These are phyloP conservation scores for Craterocephalus amniculus DNA, from an alignment of 2,797 vertebrate species.

Conservation along the genomic window DNA sequence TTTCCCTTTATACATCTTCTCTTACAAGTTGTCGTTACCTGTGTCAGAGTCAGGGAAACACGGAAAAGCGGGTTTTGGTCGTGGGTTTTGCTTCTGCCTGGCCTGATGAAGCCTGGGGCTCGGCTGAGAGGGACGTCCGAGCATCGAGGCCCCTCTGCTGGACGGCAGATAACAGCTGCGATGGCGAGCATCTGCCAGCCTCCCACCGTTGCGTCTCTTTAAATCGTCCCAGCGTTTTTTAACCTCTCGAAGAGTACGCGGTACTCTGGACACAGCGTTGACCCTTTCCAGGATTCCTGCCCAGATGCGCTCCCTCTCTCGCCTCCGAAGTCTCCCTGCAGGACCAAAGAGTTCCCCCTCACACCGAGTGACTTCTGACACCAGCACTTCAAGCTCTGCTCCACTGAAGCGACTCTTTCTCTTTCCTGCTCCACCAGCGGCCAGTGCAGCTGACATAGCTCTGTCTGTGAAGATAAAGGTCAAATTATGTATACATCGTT, in stretches of 20 bases:
- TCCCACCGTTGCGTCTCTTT: conserved; percentile 86
- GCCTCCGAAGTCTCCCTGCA: conserved; percentile 81
- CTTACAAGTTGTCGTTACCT: conserved; percentile 65
- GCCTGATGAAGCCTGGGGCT: conserved; percentile 82
- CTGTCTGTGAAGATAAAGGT: conserved; percentile 72
- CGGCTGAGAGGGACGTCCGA: conserved; percentile 77
- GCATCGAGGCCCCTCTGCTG: conserved; percentile 74
- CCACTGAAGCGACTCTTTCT: conserved; percentile 88
- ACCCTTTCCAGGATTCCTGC: conserved; percentile 86
- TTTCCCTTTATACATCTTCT: conserved; percentile 1
- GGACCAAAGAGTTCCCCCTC: conserved; percentile 87
- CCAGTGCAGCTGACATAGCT: conserved; percentile 83
- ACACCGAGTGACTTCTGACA: conserved; percentile 85
- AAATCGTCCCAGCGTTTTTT: conserved; percentile 89
- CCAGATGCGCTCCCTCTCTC: conserved; percentile 87
- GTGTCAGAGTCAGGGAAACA: conserved; percentile 84
- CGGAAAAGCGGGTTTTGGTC: conserved; percentile 79
- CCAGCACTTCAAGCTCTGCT: conserved; percentile 86
- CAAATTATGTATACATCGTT: background rate
- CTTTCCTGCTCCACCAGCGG: conserved; percentile 83
- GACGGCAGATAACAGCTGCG: conserved; percentile 83
- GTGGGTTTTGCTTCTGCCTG: conserved; percentile 79
- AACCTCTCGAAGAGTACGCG: conserved; percentile 85
- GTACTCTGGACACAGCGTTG: conserved; percentile 86
- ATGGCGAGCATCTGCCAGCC: conserved; percentile 84